A percentile compares a stretch with the other conserved stretches of the same genome.
phyloP scores from a whole-genome alignment of 2,797 vertebrate genomes.

The Syngnathus acus region DNA sequence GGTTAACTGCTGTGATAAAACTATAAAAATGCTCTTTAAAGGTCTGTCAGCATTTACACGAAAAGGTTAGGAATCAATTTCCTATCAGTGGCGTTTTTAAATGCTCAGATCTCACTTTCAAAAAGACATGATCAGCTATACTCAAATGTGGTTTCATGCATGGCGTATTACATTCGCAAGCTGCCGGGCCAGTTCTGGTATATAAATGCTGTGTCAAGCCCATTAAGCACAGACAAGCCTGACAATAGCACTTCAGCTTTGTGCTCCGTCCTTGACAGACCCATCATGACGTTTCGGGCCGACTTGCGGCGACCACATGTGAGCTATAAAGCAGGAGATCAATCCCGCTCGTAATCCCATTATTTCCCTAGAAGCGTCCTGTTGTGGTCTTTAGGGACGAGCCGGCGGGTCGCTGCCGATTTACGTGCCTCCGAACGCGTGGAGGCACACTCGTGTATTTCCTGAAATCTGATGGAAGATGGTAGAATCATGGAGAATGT shows the following conservation, averaged over 20 bases:
- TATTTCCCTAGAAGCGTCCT: slow-evolving; percentile 46
- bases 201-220: not conserved
- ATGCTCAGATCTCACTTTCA: not conserved
- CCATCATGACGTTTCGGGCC: slow-evolving; percentile 8
- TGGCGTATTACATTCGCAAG: not conserved
- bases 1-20: no score
- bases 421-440: slow-evolving; percentile 20
- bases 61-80: no score
- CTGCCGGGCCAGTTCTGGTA: not conserved
- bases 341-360: slow-evolving; percentile 54
- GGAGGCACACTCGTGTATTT: slow-evolving; percentile 19
- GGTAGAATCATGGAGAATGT: not conserved
- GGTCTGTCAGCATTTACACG: no score
- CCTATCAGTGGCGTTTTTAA: not conserved
- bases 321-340: slow-evolving; percentile 48
- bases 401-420: not conserved
- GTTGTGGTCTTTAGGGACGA: slow-evolving; percentile 22
- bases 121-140: not conserved
- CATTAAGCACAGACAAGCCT: not conserved
- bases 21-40: no score
- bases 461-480: slow-evolving; percentile 28
- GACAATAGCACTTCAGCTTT: slow-evolving; percentile 36
- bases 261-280: slow-evolving; percentile 21
- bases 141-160: not conserved
- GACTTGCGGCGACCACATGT: slow-evolving; percentile 37